Conservation (phyloP, 2,113 vertebrate genomes). For the Symphodus melops region DNA sequence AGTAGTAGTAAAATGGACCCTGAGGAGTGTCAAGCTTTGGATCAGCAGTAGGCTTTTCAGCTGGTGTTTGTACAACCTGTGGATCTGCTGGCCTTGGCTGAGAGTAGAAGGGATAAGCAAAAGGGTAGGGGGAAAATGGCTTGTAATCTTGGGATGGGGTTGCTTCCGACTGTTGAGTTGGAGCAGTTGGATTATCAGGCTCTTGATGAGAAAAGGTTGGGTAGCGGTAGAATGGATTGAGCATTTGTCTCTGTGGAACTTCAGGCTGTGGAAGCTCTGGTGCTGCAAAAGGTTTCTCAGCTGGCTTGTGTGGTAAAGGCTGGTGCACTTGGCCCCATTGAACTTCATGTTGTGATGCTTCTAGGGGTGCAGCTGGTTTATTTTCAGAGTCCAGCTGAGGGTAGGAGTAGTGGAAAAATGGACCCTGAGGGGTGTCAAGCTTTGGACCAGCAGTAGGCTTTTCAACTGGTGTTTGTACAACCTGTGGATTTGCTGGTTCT, state of each 20-base stretch:
- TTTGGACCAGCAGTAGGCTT: slow-evolving; percentile 1
- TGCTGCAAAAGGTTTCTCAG: neutral
- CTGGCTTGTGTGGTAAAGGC: neutral
- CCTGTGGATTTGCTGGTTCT: too few relatives aligned
- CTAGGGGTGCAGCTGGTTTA: neutral
- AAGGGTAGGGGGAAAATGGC: too few relatives aligned
- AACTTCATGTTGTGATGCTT: neutral
- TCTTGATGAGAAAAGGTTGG: too few relatives aligned
- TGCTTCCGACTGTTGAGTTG: too few relatives aligned
- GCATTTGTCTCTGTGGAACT: neutral
- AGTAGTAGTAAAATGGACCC: neutral
- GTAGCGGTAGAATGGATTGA: slow-evolving; percentile 6
- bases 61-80: too few relatives aligned
- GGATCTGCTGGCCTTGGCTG: too few relatives aligned
- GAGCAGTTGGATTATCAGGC: too few relatives aligned
- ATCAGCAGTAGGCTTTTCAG: neutral
- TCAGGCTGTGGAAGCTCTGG: neutral
- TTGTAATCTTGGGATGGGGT: too few relatives aligned
- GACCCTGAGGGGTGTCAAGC: too few relatives aligned
- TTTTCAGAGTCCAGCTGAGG: neutral
- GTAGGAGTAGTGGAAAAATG: neutral
- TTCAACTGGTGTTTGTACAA: too few relatives aligned
- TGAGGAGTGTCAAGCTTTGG: neutral
- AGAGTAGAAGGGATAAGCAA: slow-evolving; percentile 2
- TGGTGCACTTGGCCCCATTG: neutral